phyloP scores from a whole-genome alignment of 2,797 vertebrate species.

The Melanotaenia maccullochi region DNA sequence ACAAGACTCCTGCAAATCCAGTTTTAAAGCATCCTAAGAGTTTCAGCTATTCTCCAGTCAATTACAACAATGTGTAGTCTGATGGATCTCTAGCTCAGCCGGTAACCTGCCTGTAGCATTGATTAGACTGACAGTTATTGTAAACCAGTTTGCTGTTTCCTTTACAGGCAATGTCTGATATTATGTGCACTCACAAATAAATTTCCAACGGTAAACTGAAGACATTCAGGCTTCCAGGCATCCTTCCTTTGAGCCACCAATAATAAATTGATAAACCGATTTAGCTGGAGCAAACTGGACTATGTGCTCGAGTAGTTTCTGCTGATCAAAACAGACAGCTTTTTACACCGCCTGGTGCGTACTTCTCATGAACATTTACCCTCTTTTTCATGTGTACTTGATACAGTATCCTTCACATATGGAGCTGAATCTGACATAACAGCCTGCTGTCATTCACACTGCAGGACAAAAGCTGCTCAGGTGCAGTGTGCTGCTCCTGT shows the following conservation, averaged over 20 bases:
- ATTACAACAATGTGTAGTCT: slow-evolving; percentile 27
- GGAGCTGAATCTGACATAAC: slow-evolving; percentile 56
- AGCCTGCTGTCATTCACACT: slow-evolving; percentile 55
- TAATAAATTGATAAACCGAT: slow-evolving; percentile 46
- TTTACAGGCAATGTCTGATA: slow-evolving; percentile 19
- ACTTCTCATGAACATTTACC: slow-evolving; percentile 1
- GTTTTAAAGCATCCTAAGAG: slow-evolving; percentile 7
- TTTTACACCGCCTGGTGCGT: slow-evolving; percentile 9
- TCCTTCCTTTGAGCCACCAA: slow-evolving; percentile 14
- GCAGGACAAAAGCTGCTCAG: slow-evolving; percentile 61
- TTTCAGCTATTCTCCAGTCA: slow-evolving; percentile 19
- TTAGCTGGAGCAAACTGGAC: slow-evolving; percentile 21
- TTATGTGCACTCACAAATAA: not conserved
- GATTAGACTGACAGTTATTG: slow-evolving; percentile 26
- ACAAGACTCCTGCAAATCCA: slow-evolving; percentile 18
- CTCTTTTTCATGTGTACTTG: slow-evolving; percentile 6
- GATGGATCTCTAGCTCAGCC: slow-evolving; percentile 15
- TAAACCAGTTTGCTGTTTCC: not conserved
- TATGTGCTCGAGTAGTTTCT: slow-evolving; percentile 1
- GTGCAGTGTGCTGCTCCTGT: slow-evolving; percentile 48
- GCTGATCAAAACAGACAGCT: slow-evolving; percentile 40
- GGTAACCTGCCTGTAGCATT: slow-evolving; percentile 25
- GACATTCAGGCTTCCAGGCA: slow-evolving; percentile 35
- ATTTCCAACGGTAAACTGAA: slow-evolving; percentile 10
- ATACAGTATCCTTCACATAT: slow-evolving; percentile 34